Conservation (phyloP, 2,797 vertebrate genomes). For the Fringilla coelebs region DNA sequence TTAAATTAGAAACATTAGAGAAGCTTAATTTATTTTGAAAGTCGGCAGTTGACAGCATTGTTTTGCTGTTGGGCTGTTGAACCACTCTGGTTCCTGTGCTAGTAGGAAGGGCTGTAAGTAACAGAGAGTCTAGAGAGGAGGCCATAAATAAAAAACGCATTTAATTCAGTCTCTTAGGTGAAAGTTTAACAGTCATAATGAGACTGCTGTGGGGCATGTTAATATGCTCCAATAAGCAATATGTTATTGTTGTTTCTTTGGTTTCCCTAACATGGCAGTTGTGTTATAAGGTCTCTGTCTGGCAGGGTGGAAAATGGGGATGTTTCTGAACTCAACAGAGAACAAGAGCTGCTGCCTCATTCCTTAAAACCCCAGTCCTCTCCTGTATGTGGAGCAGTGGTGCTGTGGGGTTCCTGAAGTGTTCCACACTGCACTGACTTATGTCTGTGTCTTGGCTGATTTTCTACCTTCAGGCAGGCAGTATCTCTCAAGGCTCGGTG, state of each 20-base stretch:
- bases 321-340: not conserved
- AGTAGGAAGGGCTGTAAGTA: not conserved
- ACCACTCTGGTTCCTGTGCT: not conserved
- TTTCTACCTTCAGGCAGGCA: not conserved
- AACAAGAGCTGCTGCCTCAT: not conserved
- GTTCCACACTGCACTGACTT: fast-evolving
- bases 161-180: not conserved
- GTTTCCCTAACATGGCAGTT: not conserved
- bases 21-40: constrained; percentile 23
- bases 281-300: not conserved
- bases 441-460: not conserved
- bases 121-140: not conserved
- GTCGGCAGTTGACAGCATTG: not conserved
- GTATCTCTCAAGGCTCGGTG: not conserved
- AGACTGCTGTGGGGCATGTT: not conserved
- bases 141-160: not conserved
- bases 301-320: not conserved
- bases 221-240: not conserved
- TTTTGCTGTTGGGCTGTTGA: not conserved
- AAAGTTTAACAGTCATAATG: constrained; percentile 29
- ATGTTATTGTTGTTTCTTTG: not conserved
- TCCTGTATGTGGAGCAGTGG: not conserved
- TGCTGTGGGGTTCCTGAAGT: not conserved
- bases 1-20: not conserved
- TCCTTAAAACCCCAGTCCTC: not conserved